Evolutionary conservation across 2,888 invertebrate species (phyloP).

Genomic region (Mycalesis mineus): DNA sequence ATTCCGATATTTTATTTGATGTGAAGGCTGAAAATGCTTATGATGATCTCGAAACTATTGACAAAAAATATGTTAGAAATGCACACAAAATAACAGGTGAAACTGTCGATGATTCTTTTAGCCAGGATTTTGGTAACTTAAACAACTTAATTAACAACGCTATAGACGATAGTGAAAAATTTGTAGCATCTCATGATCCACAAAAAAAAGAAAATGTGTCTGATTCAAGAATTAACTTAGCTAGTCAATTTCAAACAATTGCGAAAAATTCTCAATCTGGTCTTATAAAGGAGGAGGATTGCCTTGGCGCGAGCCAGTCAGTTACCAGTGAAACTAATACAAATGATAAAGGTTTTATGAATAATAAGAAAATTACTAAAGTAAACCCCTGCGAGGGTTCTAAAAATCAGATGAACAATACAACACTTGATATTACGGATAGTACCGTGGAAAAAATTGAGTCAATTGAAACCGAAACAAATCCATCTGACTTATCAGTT

Average conservation of each 20-base stretch:
- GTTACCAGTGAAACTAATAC: background rate
- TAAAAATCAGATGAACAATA: background rate
- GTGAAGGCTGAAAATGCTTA: background rate
- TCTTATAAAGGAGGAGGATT: background rate
- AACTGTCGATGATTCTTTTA: background rate
- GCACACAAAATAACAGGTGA: background rate
- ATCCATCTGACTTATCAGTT: background rate
- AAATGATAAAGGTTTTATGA: background rate
- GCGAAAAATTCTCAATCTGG: too few species aligned
- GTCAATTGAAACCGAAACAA: background rate
- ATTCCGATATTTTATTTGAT: background rate
- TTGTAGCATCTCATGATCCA: background rate
- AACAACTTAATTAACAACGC: background rate
- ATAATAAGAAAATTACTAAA: background rate
- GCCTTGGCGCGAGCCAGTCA: background rate
- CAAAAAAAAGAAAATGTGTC: background rate
- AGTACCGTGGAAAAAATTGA: background rate
- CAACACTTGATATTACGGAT: background rate
- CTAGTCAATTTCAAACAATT: too few species aligned
- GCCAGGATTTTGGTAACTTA: background rate
- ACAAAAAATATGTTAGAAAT: background rate
- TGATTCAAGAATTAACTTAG: too few species aligned
- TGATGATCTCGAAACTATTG: background rate
- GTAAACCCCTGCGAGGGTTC: background rate
- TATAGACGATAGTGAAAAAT: background rate